Evolutionary conservation across 2,797 vertebrate genomes (phyloP).

Genomic region (Rhinophrynus dorsalis): DNA sequence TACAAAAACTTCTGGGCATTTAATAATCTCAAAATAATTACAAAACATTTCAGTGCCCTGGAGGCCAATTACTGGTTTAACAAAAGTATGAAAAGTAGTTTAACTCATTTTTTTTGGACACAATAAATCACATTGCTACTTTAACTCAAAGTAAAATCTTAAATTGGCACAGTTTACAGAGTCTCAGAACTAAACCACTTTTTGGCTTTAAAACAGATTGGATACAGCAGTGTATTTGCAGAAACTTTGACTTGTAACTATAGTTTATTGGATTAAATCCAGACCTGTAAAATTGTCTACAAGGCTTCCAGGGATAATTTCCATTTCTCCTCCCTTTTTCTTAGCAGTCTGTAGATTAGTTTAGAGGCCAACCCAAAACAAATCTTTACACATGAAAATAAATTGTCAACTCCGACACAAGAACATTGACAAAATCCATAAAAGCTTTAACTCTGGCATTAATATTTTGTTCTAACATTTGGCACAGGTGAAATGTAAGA

Average conservation of each 20-base stretch:
- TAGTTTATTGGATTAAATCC: conserved; percentile 41
- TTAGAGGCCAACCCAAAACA: conserved; percentile 39
- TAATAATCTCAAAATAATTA: too few species aligned
- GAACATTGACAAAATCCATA: conserved; percentile 29
- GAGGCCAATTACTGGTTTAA: too few species aligned
- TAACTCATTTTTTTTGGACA: background rate
- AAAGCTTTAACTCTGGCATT: conserved; percentile 27
- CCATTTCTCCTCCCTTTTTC: conserved; percentile 21
- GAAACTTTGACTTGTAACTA: conserved; percentile 38
- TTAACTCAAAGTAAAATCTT: conserved; percentile 24
- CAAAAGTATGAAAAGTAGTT: too few species aligned
- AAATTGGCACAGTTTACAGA: background rate
- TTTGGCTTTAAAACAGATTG: conserved; percentile 26
- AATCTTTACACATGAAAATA: conserved; percentile 41
- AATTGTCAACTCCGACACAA: conserved; percentile 28
- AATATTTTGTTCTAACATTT: conserved; percentile 16
- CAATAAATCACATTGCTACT: background rate
- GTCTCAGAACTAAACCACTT: conserved; percentile 7
- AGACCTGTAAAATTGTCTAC: conserved; percentile 37
- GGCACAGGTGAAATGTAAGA: conserved; percentile 10
- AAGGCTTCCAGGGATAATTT: conserved; percentile 39
- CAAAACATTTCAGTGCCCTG: too few species aligned
- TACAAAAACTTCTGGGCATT: too few species aligned
- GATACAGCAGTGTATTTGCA: conserved; percentile 32
- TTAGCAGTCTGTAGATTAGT: conserved; percentile 31